Percentiles rank a stretch among this genome's conserved stretches.
Evolutionary conservation across 2,888 invertebrate genomes (phyloP).

Genomic region (Psylliodes chrysocephalus): DNA sequence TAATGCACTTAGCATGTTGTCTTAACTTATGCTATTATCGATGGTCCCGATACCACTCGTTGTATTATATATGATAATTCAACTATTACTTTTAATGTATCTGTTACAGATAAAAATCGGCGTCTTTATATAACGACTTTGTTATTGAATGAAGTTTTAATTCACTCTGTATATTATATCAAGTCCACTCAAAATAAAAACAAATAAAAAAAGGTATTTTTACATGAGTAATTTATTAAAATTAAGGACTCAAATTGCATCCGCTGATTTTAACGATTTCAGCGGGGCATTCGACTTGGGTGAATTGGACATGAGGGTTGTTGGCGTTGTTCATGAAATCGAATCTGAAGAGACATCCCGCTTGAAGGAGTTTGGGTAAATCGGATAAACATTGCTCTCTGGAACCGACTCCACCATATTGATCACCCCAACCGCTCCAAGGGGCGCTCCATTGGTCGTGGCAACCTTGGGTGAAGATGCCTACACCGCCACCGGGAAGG

Average conservation of each 20-base stretch:
- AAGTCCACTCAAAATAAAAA: no score
- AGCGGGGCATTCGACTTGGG: constrained; percentile 40
- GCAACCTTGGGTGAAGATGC: constrained; percentile 44
- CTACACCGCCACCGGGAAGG: constrained; percentile 32
- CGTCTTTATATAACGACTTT: no score
- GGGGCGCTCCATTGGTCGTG: constrained; percentile 43
- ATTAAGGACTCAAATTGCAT: neutral
- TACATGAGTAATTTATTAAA: neutral
- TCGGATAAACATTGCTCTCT: constrained; percentile 32
- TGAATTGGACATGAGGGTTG: constrained; percentile 39
- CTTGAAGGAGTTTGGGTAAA: constrained; percentile 35
- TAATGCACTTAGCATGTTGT: no score
- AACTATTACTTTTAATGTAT: no score
- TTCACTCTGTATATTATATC: no score
- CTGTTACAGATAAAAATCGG: no score
- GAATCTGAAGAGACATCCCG: constrained; percentile 41
- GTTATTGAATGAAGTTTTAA: no score
- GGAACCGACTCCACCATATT: constrained; percentile 45
- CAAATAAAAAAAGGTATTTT: neutral
- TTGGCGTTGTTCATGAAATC: constrained; percentile 40
- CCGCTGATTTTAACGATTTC: constrained; percentile 30
- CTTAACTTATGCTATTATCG: no score
- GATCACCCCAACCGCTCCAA: constrained; percentile 42
- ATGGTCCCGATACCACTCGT: no score
- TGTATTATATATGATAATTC: no score